Evolutionary conservation across 2,888 invertebrate species (phyloP), one percentile per base, ranked within the genome.

Genomic region (Ophion costatus): DNA sequence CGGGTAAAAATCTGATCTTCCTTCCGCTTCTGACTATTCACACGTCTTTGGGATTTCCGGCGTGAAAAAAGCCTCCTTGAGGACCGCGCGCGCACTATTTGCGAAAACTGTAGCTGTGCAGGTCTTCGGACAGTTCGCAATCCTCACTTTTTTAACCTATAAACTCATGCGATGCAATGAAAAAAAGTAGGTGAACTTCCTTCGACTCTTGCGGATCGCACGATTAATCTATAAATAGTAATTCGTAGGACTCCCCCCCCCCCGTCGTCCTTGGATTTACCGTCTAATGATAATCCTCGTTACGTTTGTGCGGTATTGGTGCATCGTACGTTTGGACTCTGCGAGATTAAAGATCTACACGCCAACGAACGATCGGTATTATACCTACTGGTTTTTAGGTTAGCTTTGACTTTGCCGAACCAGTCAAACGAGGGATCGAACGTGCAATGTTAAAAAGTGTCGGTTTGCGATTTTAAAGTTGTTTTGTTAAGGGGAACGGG

Each of bases 241-340:
- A 20, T 64, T 74, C 74, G 63, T 63, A 74, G 74, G 24, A 74
- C 33, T 45, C n/a, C 14, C 38, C 42, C 38, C 20, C 59, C 20
- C 38, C 38, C 74, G 24, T 61, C 24, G 11, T 61, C 42, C 17
- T 4, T 6, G 24, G 63, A 45, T 70, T 51, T 56, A 24, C 9
- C 51, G 14, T 69, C 0, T 51, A 51, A 24, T 51, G 69, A 73
- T 69, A 51, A 51, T 61, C 63, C 76, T 78, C 63, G 73, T 82
- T 51, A 42, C 73, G 66, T 86, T 86, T 86, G 86, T 86, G 86
- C 86, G 82, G 63, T 74, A 84, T 70, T 70, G 74, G 80, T 84
- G 82, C 77, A 76, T 84, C 79, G 67, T 79, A 59, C 38, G n/a
- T 33, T 24, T 17, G 24, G n/a, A 76, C 64, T 29, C 56, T n/a